A percentile compares a stretch with the other conserved stretches of the same genome.
Conservation (phyloP, 2,797 vertebrate species). For the Octomys mimax region DNA sequence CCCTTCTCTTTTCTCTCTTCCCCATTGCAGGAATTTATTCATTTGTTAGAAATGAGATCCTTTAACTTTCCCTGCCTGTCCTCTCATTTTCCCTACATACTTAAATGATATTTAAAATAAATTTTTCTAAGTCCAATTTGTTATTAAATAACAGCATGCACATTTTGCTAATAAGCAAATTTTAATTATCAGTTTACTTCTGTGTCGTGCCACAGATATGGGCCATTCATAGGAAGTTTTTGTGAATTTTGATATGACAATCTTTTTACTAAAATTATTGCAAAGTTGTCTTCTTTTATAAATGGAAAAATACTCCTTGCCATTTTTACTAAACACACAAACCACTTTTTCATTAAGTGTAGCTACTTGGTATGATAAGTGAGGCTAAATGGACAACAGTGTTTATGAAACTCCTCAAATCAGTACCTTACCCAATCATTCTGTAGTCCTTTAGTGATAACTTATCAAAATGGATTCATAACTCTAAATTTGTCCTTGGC, state of each 20-base stretch:
- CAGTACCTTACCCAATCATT: not conserved
- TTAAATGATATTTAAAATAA: constrained; percentile 18
- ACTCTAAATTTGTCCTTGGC: not conserved
- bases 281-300: not conserved
- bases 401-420: not conserved
- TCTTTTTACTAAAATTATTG: not conserved
- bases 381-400: not conserved
- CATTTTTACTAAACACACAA: not conserved
- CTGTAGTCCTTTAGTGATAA: not conserved
- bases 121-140: not conserved
- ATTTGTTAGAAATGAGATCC: not conserved
- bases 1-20: too few species aligned
- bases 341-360: not conserved
- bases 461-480: not conserved
- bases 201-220: not conserved
- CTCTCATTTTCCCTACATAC: not conserved
- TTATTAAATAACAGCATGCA: not conserved
- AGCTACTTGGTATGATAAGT: not conserved
- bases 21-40: not conserved
- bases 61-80: not conserved
- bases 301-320: not conserved
- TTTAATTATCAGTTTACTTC: not conserved
- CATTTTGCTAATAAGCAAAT: not conserved
- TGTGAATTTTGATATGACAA: not conserved
- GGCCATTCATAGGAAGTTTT: not conserved